Base-by-base conservation (phyloP, 2,797 vertebrate species). In the Luscinia megarhynchos region DNA sequence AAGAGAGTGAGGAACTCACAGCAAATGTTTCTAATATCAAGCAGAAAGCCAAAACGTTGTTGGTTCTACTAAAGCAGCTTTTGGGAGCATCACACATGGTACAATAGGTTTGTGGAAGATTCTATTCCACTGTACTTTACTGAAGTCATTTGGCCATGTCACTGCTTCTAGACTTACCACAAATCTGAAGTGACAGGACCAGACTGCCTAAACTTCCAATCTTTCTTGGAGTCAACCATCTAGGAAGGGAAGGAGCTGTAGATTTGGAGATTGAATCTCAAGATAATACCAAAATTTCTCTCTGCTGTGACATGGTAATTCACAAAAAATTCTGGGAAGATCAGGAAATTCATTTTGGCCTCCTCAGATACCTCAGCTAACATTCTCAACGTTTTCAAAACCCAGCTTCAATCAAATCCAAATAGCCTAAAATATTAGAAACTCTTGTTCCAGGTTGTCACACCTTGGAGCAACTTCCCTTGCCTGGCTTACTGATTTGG, bases 21-120 rank as follows among this genome's bases (percentile, higher is more conserved):
- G 96, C 96, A 97, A 97, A 97, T 94, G 94, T 96, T 97, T 92
- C 95, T 97, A 97, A 98, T 96, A 97, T 96, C 94, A 98, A 97
- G 94, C 95, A 98, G 96, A 92, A 95, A 94, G 85, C 45, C 89
- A 87, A 92, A 96, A 93, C 92, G 94, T 96, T 91, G 83, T 91
- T 90, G 87, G 80, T 96, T 97, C 90, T 76, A 94, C 79, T 74
- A 86, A 91, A 96, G 88, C 53, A 97, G 67, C 74, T 96, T 91
- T 92, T 91, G 19, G 77, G 84, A 84, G 72, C 54, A 51, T 62
- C 85, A 80, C 69, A 89, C 78, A 74, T 77, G 89, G 78, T 62
- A 59, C 43, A 86, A 96, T 58, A 93, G 83, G 54, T 77, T 94
- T 97, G 90, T 85, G 64, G 91, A 90, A 97, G 94, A 95, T 68